Evolutionary conservation across 2,888 invertebrate species (phyloP), one percentile per base, ranked within the genome.

Genomic region (Masnerella sp.): DNA sequence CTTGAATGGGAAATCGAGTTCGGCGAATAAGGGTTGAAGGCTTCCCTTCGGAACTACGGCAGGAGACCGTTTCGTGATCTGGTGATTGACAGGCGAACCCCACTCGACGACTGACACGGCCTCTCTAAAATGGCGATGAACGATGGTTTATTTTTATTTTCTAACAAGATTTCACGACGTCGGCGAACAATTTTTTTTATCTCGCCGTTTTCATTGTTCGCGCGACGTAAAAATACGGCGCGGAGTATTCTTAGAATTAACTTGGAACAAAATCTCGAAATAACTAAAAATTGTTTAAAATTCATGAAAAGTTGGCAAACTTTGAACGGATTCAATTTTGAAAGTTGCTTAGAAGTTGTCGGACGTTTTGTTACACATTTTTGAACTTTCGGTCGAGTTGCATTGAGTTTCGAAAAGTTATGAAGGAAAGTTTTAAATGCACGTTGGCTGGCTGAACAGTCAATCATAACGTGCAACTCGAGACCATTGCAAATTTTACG

Each of bases 81-180:
- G 81, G 74, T 84, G 84, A 85, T 85, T 85, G 85, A 85, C 85
- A 85, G 84, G 80, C 81, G 80, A 83, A 70, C 82, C 80, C 81
- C 62, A 68, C 78, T 76, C 78, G 72, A 59, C 72, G 75, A 75
- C 78, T 75, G 76, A 75, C 75, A 49, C 75, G 79, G 78, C 77
- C 78, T 79, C 73, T 75, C 77, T 81, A 85, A 84, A 86, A 85
- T 84, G 86, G 84, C 85, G 86, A 81, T 83, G 83, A 85, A 80
- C 79, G 84, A 84, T 82, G 83, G 80, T 85, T 83, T 83, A 84
- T 84, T 85, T 85, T 82, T 85, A 84, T 85, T 86, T 83, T 81
- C 81, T 76, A 58, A 58, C 45, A 42, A 62, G 40, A 58, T 51
- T 59, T 32, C 22, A 36, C 38, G 28, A 45, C 38, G 43, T 56